Base-by-base conservation (phyloP, 2,113 vertebrate genomes). In the Lycaon pictus region DNA sequence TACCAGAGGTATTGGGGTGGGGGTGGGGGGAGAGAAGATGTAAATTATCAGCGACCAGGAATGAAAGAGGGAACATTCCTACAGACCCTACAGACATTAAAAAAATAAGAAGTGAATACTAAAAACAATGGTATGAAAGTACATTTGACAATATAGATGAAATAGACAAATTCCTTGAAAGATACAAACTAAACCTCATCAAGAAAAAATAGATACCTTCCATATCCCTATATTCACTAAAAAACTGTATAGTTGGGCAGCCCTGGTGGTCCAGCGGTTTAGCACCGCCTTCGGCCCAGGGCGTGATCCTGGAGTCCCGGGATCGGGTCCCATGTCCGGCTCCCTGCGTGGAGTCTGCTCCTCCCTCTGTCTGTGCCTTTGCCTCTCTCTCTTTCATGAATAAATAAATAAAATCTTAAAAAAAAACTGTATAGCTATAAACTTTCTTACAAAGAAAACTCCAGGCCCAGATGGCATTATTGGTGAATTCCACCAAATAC, bases 401-500 rank as follows among this genome's bases (percentile, higher is more conserved):
- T 43, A 43, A 43, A 43, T 43, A 43, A 7, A 43, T 43, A 43
- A 43, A 43, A 43, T 43, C 43, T 43, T 43, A 1, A 1, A 43
- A 43, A 43, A 56, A 27, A 80, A 77, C 58, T 55, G 65, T 67
- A 2, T 60, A 67, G 7, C 37, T 91, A 37, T 51, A 91, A 67
- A 53, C 15, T 56, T 69, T 91, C 15, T 5, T 12, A 43, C 74
- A 82, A 65, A 88, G 93, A 94, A 94, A 96, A 76, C 29, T 53
- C 29, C 43, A 88, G 72, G 27, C 48, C 22, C n/a, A 37, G 74
- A 51, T 74, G 35, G 29, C 32, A 80, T 90, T 25, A 58, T 15
- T 83, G 22, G 35, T 93, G 17, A 88, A 84, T 77, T 67, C 22
- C 58, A 37, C 29, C 35, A 84, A 37, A 15, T 77, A n/a, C 13